Percentiles rank a stretch among this genome's conserved stretches.
Evolutionary conservation across 2,797 vertebrate species (phyloP).

Genomic region (Phoxinus dragarum): DNA sequence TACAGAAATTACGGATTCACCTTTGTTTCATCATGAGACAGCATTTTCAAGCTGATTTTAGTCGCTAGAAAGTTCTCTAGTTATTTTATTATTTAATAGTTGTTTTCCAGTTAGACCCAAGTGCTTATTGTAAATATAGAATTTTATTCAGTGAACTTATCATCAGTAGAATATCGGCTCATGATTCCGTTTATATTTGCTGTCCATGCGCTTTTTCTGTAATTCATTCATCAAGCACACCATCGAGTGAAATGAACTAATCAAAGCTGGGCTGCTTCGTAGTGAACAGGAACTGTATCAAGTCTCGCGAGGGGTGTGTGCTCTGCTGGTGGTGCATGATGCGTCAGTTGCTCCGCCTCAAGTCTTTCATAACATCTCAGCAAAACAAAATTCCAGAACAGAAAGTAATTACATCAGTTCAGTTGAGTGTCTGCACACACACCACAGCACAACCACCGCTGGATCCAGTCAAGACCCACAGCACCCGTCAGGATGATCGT

Average conservation of each 20-base stretch:
- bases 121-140: too few relatives aligned
- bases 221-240: neutral
- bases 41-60: too few relatives aligned
- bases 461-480: neutral
- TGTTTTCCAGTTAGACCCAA: too few relatives aligned
- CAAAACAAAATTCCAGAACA: neutral
- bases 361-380: constrained; percentile 22
- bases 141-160: too few relatives aligned
- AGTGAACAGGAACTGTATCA: constrained; percentile 4
- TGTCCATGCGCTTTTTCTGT: too few relatives aligned
- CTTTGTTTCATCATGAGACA: too few relatives aligned
- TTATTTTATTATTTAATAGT: too few relatives aligned
- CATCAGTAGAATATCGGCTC: too few relatives aligned
- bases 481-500: constrained; percentile 56
- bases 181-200: too few relatives aligned
- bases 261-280: neutral
- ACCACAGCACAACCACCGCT: neutral
- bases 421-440: neutral
- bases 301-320: neutral
- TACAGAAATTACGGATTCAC: too few relatives aligned
- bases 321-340: neutral
- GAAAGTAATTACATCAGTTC: neutral
- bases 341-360: constrained; percentile 53
- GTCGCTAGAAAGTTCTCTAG: too few relatives aligned
- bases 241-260: too few relatives aligned